Evolutionary conservation across 2,797 vertebrate genomes (phyloP), one percentile per base, ranked within the genome.

Genomic region (Chaetodon trifasciatus): DNA sequence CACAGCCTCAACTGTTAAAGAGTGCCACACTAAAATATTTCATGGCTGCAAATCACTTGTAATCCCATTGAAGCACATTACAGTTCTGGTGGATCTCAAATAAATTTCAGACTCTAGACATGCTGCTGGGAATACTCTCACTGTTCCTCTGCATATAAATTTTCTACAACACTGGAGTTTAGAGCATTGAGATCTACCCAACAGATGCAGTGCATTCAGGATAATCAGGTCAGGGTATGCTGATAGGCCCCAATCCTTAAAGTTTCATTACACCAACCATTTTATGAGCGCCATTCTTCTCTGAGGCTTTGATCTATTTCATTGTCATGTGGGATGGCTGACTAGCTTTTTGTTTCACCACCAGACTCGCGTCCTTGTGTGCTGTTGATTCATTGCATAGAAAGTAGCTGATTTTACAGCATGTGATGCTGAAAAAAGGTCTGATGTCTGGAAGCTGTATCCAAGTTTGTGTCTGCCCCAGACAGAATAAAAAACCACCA

Each of bases 351-450:
- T 88, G 78, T 88, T 86, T 88, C 85, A 89, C 70, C 42, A 66
- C 35, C 84, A 89, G 84, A 85, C 84, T 62, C 0, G 24, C 86
- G 91, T 90, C 92, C 92, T 93, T 92, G 87, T 82, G 68, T 17
- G 57, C 52, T 66, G 83, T 81, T 89, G 86, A 88, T 85, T 90
- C 83, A 70, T 69, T 77, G 88, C 79, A 86, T 87, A 78, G 69
- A 90, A 92, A 93, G 61, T 73, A 84, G 76, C 76, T 90, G 46
- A 82, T 86, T 91, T 86, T 64, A 82, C 80, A 86, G 76, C 75
- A 44, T 6, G 44, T 64, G 8, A 66, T 72, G 83, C 60, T 89
- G 62, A 88, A 82, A 87, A 83, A 70, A 86, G 74, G 56, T 74
- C 74, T 78, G 57, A 70, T 63, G 86, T 85, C 86, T 91, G 74